phyloP scores from a whole-genome alignment of 2,797 vertebrate species.

The Tinamus major region DNA sequence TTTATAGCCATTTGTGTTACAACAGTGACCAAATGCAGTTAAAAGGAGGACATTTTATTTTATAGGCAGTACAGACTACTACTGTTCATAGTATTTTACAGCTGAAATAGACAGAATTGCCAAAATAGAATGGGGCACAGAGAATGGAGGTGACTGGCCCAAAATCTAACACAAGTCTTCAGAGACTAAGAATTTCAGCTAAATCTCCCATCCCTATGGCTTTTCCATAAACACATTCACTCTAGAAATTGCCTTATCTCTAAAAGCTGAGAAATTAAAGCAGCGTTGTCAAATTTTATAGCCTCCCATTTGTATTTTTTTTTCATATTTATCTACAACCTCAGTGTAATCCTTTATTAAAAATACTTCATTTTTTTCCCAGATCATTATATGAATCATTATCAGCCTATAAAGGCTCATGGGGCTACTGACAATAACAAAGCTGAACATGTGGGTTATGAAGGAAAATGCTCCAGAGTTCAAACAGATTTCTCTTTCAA shows the following conservation, averaged over 20 bases:
- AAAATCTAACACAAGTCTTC: neutral
- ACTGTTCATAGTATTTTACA: neutral
- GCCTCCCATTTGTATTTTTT: neutral
- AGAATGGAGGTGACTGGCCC: neutral
- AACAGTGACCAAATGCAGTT: neutral
- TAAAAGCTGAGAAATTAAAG: neutral
- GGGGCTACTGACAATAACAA: constrained; percentile 43
- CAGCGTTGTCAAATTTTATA: neutral
- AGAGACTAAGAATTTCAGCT: constrained; percentile 7
- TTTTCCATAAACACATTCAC: neutral
- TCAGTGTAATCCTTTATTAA: constrained; percentile 22
- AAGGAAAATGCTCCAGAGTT: constrained; percentile 37
- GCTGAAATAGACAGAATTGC: neutral
- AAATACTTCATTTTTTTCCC: constrained; percentile 16
- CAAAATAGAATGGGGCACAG: rapidly evolving
- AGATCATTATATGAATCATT: constrained; percentile 11
- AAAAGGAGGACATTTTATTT: neutral
- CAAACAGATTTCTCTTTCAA: constrained; percentile 25
- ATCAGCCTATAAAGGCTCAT: constrained; percentile 1
- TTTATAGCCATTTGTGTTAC: neutral
- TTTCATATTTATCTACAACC: neutral
- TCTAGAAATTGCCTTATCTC: neutral
- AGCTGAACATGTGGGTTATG: neutral
- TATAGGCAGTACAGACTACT: rapidly evolving
- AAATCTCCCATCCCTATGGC: neutral